phyloP scores from a whole-genome alignment of 2,113 vertebrate genomes.

The Ochotona curzoniae region DNA sequence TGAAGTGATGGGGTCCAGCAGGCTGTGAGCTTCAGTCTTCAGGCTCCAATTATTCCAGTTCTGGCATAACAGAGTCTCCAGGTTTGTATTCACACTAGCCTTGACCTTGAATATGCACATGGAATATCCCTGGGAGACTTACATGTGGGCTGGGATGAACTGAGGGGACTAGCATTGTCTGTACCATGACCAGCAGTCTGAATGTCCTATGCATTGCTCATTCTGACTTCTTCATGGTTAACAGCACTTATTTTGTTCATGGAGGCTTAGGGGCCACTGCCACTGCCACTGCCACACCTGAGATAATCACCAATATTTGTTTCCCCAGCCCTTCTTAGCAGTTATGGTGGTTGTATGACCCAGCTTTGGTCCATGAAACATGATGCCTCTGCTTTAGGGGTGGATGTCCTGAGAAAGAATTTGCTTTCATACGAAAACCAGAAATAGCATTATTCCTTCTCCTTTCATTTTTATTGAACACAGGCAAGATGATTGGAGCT shows the following conservation, averaged over 20 bases:
- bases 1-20: neutral
- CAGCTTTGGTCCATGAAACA: neutral
- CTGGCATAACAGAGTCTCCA: neutral
- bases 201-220: neutral
- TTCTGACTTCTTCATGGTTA: neutral
- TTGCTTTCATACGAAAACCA: neutral
- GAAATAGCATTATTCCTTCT: neutral
- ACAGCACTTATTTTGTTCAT: neutral
- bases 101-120: accelerated
- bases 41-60: neutral
- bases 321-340: neutral
- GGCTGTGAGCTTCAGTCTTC: neutral
- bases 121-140: neutral
- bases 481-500: neutral
- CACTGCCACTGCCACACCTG: no score
- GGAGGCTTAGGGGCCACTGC: neutral
- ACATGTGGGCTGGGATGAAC: neutral
- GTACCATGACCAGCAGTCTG: neutral
- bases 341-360: neutral
- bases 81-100: neutral
- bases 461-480: neutral
- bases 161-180: neutral
- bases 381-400: neutral
- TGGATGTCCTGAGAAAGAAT: neutral
- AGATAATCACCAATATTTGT: neutral